A percentile compares a stretch with the other conserved stretches of the same genome.
phyloP scores from a whole-genome alignment of 2,888 invertebrate genomes.

The Chironomus tentans region DNA sequence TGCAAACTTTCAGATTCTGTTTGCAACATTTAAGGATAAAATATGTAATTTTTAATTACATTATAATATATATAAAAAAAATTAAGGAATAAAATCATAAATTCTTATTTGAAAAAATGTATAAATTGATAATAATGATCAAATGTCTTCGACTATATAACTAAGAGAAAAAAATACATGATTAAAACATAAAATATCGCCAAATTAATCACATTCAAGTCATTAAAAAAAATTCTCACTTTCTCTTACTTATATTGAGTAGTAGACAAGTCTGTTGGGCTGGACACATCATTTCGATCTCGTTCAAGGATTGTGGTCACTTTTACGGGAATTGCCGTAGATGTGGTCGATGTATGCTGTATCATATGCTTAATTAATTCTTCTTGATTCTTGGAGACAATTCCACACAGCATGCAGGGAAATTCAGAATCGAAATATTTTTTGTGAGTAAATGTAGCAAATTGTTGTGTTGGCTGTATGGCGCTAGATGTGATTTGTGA shows the following conservation, averaged over 20 bases:
- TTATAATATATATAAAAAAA: not conserved
- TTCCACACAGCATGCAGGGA: constrained; percentile 15
- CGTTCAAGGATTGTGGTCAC: not conserved
- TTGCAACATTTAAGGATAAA: not conserved
- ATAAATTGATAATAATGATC: too few species aligned
- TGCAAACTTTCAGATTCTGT: not conserved
- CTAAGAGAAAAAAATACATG: too few species aligned
- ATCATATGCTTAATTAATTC: constrained; percentile 23
- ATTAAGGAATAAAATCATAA: not conserved
- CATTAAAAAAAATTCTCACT: not conserved
- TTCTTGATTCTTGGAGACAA: constrained; percentile 9
- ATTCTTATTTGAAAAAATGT: not conserved
- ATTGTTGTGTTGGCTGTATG: constrained; percentile 12
- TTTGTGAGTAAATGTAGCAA: constrained; percentile 8
- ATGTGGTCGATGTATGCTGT: not conserved
- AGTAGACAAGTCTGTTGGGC: constrained; percentile 11
- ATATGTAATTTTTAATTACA: not conserved
- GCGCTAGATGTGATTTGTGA: constrained; percentile 5
- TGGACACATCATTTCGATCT: not conserved
- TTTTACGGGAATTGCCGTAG: not conserved
- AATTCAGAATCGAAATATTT: constrained; percentile 22
- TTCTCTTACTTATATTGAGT: constrained; percentile 10
- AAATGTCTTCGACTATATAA: too few species aligned
- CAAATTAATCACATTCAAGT: not conserved
- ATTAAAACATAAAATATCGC: not conserved